Conservation (phyloP, 2,797 vertebrate genomes). For the Pteropus rufus region DNA sequence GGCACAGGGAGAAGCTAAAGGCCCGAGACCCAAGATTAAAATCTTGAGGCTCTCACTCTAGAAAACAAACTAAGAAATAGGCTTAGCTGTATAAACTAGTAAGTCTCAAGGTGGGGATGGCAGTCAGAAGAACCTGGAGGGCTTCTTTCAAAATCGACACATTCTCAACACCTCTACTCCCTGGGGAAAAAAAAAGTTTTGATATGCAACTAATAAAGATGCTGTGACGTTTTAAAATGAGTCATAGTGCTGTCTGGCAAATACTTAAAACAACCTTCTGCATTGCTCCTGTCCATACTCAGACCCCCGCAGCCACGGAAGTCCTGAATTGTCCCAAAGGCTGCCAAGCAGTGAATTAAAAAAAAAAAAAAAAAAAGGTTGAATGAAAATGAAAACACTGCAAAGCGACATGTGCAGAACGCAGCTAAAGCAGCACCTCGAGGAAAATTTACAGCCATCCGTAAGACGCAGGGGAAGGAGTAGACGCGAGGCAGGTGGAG, state of each 20-base stretch:
- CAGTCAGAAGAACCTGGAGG: neutral
- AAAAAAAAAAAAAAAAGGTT: neutral
- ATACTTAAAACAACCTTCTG: neutral
- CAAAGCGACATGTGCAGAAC: neutral
- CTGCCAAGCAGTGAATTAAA: neutral
- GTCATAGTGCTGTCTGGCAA: neutral
- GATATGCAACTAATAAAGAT: neutral
- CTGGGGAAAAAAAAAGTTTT: neutral
- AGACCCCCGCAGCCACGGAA: neutral
- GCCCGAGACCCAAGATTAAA: neutral
- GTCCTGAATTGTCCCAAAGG: neutral
- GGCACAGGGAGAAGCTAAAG: neutral
- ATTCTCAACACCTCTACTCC: neutral
- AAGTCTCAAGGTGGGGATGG: neutral
- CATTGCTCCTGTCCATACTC: neutral
- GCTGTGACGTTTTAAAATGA: neutral
- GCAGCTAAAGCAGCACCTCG: neutral
- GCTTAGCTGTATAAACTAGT: neutral
- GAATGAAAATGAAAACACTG: slow-evolving; percentile 7
- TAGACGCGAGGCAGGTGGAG: neutral
- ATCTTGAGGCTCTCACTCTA: neutral
- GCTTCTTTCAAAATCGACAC: neutral
- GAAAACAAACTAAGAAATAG: neutral
- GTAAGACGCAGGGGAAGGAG: neutral
- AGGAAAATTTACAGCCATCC: neutral